Percentiles rank a stretch among this genome's conserved stretches.
These are phyloP conservation scores for Proisotoma minuta DNA, from an alignment of 2,888 invertebrate genomes.

Conservation along the genomic window DNA sequence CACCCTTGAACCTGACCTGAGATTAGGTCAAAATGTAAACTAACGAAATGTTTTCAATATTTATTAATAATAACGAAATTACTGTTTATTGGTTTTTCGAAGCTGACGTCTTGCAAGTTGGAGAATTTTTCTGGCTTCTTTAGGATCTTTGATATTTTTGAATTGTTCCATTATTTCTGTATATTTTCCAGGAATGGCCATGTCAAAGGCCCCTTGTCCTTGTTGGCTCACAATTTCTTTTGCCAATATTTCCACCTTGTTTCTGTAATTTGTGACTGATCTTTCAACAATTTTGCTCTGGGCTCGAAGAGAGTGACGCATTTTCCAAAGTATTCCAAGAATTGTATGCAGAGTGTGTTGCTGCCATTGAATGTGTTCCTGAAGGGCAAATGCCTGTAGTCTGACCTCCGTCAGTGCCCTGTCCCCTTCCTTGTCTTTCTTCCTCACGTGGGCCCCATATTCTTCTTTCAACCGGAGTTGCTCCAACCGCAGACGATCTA, in stretches of 20 bases:
- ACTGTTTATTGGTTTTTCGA: constrained; percentile 19
- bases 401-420: constrained; percentile 15
- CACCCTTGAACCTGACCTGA: no score
- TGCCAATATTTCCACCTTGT: constrained; percentile 24
- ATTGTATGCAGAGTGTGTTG: constrained; percentile 23
- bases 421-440: constrained; percentile 21
- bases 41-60: neutral
- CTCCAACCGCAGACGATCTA: constrained; percentile 25
- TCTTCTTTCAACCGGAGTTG: constrained; percentile 17
- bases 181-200: constrained; percentile 26
- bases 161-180: constrained; percentile 29
- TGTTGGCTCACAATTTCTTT: constrained; percentile 28
- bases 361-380: constrained; percentile 25
- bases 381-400: constrained; percentile 21
- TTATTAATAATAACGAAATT: neutral
- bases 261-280: constrained; percentile 18
- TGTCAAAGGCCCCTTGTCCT: constrained; percentile 18
- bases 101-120: constrained; percentile 21
- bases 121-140: constrained; percentile 21
- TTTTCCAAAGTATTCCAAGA: constrained; percentile 24
- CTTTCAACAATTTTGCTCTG: constrained; percentile 16
- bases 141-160: constrained; percentile 19
- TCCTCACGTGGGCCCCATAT: constrained; percentile 17
- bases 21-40: no score
- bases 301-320: constrained; percentile 21